Conservation (phyloP, 2,113 vertebrate genomes). For the Cichladusa arquata region DNA sequence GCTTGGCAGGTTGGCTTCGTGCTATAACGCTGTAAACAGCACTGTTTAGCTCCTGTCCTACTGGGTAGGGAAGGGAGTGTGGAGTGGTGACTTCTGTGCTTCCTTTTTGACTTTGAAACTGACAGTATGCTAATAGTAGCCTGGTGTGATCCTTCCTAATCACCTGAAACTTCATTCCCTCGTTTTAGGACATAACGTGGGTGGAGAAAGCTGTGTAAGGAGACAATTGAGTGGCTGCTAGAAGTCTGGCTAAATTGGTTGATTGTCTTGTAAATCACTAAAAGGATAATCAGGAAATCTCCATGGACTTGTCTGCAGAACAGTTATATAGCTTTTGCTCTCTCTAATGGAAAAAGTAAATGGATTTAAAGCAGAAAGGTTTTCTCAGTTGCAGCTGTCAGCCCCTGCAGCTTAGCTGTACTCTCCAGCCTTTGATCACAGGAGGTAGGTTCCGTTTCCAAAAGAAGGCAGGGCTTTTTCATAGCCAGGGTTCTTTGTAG, state of each 20-base stretch:
- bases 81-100: neutral
- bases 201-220: neutral
- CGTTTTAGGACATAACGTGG: neutral
- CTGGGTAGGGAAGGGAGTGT: neutral
- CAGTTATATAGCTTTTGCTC: neutral
- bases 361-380: neutral
- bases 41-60: neutral
- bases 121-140: neutral
- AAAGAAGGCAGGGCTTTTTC: neutral
- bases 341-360: neutral
- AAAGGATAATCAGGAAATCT: neutral
- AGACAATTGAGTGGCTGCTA: neutral
- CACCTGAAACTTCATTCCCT: neutral
- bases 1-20: neutral
- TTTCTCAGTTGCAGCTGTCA: neutral
- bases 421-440: neutral
- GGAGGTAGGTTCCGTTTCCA: neutral
- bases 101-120: neutral
- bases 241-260: neutral
- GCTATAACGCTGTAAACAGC: neutral
- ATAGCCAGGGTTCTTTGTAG: neutral
- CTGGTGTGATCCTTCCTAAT: neutral
- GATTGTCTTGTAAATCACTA: neutral
- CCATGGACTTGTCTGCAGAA: neutral
- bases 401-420: neutral